Evolutionary conservation across 2,797 vertebrate genomes (phyloP).

Genomic region (Morus bassanus): DNA sequence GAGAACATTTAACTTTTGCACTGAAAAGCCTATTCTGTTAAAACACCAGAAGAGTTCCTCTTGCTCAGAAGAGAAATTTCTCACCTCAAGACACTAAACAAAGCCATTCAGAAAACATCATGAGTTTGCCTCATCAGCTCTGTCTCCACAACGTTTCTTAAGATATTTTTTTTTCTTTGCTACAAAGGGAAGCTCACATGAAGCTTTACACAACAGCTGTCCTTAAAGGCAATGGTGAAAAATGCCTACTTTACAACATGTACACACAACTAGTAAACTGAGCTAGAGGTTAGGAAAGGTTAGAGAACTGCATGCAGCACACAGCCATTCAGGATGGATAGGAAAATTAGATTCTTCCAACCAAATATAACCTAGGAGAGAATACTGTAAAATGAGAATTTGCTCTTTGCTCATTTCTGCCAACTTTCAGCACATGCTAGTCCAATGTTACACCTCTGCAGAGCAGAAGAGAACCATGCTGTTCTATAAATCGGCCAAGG

Average conservation of each 20-base stretch:
- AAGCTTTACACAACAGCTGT: background rate
- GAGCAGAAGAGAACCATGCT: background rate
- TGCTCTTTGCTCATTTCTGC: background rate
- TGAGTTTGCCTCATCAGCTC: background rate
- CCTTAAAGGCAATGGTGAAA: background rate
- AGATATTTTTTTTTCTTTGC: background rate
- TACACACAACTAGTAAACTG: background rate
- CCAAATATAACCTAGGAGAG: background rate
- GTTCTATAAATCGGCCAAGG: background rate
- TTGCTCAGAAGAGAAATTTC: background rate
- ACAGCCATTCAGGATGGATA: background rate
- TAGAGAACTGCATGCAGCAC: background rate
- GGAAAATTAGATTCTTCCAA: background rate
- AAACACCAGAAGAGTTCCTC: background rate
- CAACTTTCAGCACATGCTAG: background rate
- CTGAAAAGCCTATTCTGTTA: background rate
- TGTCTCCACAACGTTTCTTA: background rate
- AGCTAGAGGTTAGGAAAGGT: background rate
- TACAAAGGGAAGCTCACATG: background rate
- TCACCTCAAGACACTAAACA: background rate
- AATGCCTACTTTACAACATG: background rate
- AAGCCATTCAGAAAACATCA: background rate
- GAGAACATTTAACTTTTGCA: background rate
- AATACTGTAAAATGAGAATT: background rate
- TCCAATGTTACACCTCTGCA: fast-evolving